Conservation (phyloP, 2,797 vertebrate species). For the Alauda arvensis region DNA sequence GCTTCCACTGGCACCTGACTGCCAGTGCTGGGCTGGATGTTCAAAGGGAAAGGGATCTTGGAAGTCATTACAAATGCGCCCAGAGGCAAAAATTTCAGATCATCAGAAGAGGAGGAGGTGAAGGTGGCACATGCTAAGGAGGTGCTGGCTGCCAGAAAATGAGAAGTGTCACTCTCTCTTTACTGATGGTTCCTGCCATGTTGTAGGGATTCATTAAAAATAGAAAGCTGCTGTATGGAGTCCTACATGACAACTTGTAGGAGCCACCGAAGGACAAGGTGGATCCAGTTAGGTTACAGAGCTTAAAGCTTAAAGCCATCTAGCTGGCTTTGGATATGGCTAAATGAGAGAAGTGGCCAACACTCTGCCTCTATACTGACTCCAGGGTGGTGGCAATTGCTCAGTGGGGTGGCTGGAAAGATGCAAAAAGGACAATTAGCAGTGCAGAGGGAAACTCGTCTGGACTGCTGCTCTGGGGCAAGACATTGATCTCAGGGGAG, state of each 20-base stretch:
- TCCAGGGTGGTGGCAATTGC: background rate
- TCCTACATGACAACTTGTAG: too few species aligned
- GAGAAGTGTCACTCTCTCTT: background rate
- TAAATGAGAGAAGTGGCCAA: background rate
- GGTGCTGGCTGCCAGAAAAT: background rate
- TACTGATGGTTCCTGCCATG: background rate
- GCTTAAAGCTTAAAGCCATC: background rate
- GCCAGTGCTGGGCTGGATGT: background rate
- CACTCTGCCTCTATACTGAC: background rate
- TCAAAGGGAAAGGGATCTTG: background rate
- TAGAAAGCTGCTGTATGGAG: background rate
- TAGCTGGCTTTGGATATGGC: background rate
- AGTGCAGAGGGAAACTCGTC: background rate
- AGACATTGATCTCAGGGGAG: fast-evolving
- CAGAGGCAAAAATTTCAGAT: background rate
- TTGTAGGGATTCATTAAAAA: background rate
- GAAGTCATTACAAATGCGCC: background rate
- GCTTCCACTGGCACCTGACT: background rate
- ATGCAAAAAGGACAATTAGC: background rate
- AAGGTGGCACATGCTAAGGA: background rate
- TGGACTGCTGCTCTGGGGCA: background rate
- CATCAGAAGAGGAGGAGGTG: background rate
- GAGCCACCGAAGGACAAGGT: background rate
- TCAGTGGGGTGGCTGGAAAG: background rate
- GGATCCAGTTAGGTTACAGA: background rate